Evolutionary conservation across 2,113 vertebrate genomes (phyloP), one percentile per base, ranked within the genome.

Genomic region (Ictidomys tridecemlineatus): DNA sequence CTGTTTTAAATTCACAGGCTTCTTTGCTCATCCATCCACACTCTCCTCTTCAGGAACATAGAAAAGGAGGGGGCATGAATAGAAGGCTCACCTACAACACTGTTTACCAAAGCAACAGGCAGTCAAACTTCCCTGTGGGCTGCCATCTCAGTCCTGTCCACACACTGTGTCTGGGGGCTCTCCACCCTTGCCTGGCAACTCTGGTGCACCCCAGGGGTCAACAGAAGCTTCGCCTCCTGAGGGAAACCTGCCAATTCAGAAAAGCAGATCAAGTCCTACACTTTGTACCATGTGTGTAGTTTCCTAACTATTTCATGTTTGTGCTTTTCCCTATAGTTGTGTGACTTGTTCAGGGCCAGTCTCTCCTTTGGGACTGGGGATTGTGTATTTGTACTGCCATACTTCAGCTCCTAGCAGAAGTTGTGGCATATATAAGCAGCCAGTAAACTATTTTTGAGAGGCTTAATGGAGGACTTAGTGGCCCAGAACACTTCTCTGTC

Each of bases 31-130:
- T 63, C 30, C 58, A 3, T 32, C 12, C 14, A 10, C 0, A 34
- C 63, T 13, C n/a, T 51, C 73, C 61, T 56, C 61, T 24, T n/a
- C 8, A 4, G n/a, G 28, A 12, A 8, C 58, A 9, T 28, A 14
- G 56, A 70, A 93, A 56, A 5, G n/a, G 8, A 65, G 26, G 0
- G 0, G 45, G 0, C 4, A 0, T 30, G 10, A 39, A 8, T 17
- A 28, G n/a, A 30, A 72, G 10, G 26, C 1, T 3, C 1, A 12
- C 22, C 13, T 51, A 42, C 65, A 26, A 5, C 10, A 1, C 6
- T n/a, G 22, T 37, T 18, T 45, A 3, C 34, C 0, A 11, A 22
- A 5, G 9, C 32, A 9, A 32, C 37, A 67, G 8, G 9, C 51
- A 51, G 8, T 3, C 8, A 4, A 18, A 4, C 26, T 45, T 1